These are phyloP conservation scores for Pipistrellus kuhlii DNA, from an alignment of 2,797 vertebrate genomes.

Conservation along the genomic window DNA sequence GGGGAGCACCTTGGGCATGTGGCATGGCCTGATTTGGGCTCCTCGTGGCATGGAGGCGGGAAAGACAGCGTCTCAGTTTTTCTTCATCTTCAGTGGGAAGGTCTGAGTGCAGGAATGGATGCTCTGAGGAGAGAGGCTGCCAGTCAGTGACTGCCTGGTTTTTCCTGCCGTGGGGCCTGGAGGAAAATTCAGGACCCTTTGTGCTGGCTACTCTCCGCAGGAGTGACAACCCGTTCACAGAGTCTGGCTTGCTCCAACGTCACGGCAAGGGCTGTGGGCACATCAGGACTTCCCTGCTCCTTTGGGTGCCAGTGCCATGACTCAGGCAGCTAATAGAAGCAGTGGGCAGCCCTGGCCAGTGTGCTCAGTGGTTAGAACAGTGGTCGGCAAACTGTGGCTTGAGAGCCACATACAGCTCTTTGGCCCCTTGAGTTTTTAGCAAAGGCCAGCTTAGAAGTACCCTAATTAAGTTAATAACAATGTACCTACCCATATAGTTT, in stretches of 20 bases:
- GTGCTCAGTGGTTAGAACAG: no score
- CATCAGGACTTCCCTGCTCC: neutral
- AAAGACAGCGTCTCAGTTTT: accelerated
- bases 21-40: neutral
- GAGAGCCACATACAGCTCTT: no score
- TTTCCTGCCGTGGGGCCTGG: neutral
- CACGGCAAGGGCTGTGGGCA: neutral
- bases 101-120: neutral
- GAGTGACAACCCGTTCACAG: neutral
- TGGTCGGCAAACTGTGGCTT: no score
- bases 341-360: no score
- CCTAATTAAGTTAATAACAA: no score
- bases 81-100: neutral
- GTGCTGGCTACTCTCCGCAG: neutral
- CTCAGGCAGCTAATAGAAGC: no score
- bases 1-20: accelerated
- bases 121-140: neutral
- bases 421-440: no score
- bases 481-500: no score
- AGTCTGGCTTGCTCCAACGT: neutral
- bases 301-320: neutral
- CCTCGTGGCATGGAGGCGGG: neutral
- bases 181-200: neutral
- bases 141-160: neutral
- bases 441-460: no score